Conservation (phyloP, 1,140 invertebrate species). For the Apis mellifera region Amel_HAv3.1 CM009932.2:3150001-3150500, state of each 20-base stretch:
- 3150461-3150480: no score
- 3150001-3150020: slow-evolving; percentile 32
- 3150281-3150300: background rate
- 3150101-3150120: slow-evolving; percentile 56
- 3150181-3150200: slow-evolving; percentile 40
- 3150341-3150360: no score
- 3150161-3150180: slow-evolving; percentile 29
- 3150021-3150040: slow-evolving; percentile 35
- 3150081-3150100: slow-evolving; percentile 56
- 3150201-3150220: slow-evolving; percentile 1
- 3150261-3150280: background rate
- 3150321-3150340: no score
- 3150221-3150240: background rate
- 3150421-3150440: no score
- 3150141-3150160: slow-evolving; percentile 50
- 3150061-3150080: slow-evolving; percentile 43
- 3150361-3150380: no score
- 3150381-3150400: no score
- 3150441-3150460: no score
- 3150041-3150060: slow-evolving; percentile 53
- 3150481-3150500: no score
- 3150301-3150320: no score
- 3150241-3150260: background rate
- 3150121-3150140: slow-evolving; percentile 40
- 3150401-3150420: no score